Conservation (phyloP, 2,113 vertebrate genomes). For the Amazona guildingii region DNA sequence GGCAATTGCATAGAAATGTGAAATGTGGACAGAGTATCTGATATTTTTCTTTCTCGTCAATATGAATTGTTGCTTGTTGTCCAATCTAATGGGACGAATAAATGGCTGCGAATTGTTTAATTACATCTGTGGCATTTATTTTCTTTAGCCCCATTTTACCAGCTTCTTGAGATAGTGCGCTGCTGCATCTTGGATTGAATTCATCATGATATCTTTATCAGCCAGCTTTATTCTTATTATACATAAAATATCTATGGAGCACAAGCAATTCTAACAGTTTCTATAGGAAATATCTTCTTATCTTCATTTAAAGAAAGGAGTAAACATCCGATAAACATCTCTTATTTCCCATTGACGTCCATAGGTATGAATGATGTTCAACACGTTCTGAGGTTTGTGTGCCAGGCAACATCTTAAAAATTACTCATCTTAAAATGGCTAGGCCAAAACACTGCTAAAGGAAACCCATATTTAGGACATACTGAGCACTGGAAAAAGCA, state of each 20-base stretch:
- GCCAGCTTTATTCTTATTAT: not conserved
- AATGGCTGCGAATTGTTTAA: not conserved
- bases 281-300: not conserved
- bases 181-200: constrained; percentile 9
- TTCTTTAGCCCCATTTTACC: not conserved
- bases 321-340: not conserved
- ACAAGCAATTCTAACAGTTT: not conserved
- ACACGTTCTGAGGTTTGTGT: accelerated
- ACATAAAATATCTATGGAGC: not conserved
- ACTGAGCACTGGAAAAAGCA: not conserved
- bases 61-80: not conserved
- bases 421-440: not conserved
- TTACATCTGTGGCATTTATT: not conserved
- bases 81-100: not conserved
- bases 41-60: not conserved
- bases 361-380: not conserved
- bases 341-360: not conserved
- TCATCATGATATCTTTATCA: not conserved
- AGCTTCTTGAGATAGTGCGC: not conserved
- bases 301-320: not conserved
- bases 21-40: not conserved
- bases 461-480: not conserved
- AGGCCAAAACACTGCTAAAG: not conserved
- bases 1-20: not conserved
- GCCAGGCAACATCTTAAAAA: not conserved